Base-by-base conservation (phyloP, 2,113 vertebrate genomes). In the Myiozetetes cayanensis region DNA sequence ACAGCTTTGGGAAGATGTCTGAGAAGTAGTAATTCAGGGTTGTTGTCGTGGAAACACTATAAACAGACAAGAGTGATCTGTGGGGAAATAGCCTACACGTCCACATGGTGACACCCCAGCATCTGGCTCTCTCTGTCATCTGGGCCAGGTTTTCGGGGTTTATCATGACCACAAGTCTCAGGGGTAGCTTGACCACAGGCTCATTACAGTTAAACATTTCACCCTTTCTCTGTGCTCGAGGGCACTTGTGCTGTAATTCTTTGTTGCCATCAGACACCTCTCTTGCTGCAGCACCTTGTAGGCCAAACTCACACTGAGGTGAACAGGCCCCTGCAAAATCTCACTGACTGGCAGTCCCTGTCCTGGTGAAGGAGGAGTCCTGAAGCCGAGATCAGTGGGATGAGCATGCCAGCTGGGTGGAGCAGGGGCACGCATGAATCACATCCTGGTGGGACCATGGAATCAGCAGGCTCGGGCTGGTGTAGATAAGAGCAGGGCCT, bases 341-440 rank as follows among this genome's bases (percentile, higher is more conserved):
- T 71, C 23, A 12, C 6, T 1, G 15, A 83, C 15, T 78, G 63
- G 14, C 78, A 78, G 52, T 72, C 59, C 35, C 52, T 78, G 76
- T 87, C 86, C 52, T 2, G 21, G 19, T 50, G 47, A 68, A 85
- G 47, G 61, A 67, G 65, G 35, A 44, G 9, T 76, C 44, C 58
- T 79, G 82, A 30, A 61, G 65, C 30, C 79, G 61, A 65, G 90
- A 53, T 70, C n/a, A 67, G 65, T 0, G 33, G 70, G 96, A 96
- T 90, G 95, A 85, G 56, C 86, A 39, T 87, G 79, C 71, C 91
- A 90, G 83, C 73, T 88, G 93, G 94, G 93, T 96, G 95, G 95
- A 96, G 95, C 85, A 80, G 82, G 92, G 94, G 75, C 90, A 92
- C 1, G 0, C 93, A 96, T 97, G 95, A 97, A 92, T 97, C 96